A percentile compares a stretch with the other conserved stretches of the same genome.
These are phyloP conservation scores for Aphelinus atriplicis DNA, from an alignment of 1,140 invertebrate species.

Conservation along the genomic window DNA sequence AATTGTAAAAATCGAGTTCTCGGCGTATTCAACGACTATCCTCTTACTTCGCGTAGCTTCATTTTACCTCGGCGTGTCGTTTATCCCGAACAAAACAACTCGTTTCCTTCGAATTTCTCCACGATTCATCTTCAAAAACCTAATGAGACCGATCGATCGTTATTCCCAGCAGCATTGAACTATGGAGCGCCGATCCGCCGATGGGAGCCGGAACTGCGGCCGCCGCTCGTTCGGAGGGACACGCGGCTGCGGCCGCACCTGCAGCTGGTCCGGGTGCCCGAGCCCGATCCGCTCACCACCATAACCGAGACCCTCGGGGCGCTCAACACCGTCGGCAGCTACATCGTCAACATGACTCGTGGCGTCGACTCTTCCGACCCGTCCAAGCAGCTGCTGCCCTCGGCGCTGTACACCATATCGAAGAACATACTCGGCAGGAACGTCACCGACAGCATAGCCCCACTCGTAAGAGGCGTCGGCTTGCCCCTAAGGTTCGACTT, in stretches of 20 bases:
- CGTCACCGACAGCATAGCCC: constrained; percentile 81
- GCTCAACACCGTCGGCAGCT: constrained; percentile 83
- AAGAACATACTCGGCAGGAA: constrained; percentile 82
- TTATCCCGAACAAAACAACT: too few relatives aligned
- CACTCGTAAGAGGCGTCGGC: constrained; percentile 75
- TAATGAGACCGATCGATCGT: not conserved
- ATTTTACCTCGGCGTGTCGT: too few relatives aligned
- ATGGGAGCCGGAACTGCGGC: constrained; percentile 10
- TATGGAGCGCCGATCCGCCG: not conserved
- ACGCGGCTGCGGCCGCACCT: constrained; percentile 52
- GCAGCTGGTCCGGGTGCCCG: constrained; percentile 48
- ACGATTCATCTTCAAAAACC: too few relatives aligned
- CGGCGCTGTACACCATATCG: constrained; percentile 81
- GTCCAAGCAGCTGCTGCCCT: constrained; percentile 72
- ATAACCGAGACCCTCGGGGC: constrained; percentile 74
- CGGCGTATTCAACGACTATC: too few relatives aligned
- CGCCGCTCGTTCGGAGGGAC: constrained; percentile 49
- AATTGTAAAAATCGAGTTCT: too few relatives aligned
- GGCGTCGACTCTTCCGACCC: constrained; percentile 63
- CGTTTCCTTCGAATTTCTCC: too few relatives aligned
- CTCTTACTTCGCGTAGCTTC: too few relatives aligned
- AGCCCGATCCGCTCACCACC: constrained; percentile 60
- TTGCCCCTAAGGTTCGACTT: constrained; percentile 64
- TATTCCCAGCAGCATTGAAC: not conserved
- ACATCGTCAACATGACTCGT: constrained; percentile 82